These are phyloP conservation scores for Tachyglossus aculeatus DNA, from an alignment of 2,797 vertebrate species.

Conservation along the genomic window DNA sequence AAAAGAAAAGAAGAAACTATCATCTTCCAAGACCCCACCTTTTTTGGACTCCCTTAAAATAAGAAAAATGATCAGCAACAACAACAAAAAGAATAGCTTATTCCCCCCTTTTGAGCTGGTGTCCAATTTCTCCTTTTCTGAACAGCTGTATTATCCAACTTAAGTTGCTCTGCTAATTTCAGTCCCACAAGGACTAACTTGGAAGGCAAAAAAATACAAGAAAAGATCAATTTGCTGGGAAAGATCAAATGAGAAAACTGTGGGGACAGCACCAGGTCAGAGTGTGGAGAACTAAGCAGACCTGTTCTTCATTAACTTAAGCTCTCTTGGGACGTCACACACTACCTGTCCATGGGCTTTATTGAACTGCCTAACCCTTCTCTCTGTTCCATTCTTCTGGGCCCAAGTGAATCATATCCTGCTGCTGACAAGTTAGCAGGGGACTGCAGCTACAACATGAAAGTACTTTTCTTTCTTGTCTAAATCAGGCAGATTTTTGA, in stretches of 20 bases:
- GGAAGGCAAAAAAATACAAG: conserved; percentile 79
- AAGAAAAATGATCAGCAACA: conserved; percentile 58
- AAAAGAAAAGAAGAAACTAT: conserved; percentile 25
- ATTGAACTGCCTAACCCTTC: conserved; percentile 90
- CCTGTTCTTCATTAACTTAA: conserved; percentile 95
- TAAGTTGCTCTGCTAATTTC: conserved; percentile 82
- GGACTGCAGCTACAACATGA: conserved; percentile 81
- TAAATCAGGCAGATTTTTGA: conserved; percentile 82
- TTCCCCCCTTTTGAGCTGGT: conserved; percentile 57
- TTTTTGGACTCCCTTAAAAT: conserved; percentile 41
- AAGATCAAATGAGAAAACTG: conserved; percentile 85
- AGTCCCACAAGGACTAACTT: conserved; percentile 80
- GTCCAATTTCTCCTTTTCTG: conserved; percentile 77
- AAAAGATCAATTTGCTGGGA: conserved; percentile 82
- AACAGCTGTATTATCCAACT: conserved; percentile 81
- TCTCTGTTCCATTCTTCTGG: conserved; percentile 78
- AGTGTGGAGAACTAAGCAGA: conserved; percentile 88
- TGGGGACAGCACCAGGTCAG: conserved; percentile 85
- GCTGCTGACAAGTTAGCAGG: conserved; percentile 83
- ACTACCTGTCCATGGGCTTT: conserved; percentile 94
- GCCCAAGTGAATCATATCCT: conserved; percentile 81
- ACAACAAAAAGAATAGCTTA: conserved; percentile 60
- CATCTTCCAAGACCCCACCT: conserved; percentile 42
- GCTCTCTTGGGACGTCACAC: conserved; percentile 87
- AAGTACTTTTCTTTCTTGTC: conserved; percentile 82